Evolutionary conservation across 2,797 vertebrate species (phyloP).

Genomic region (Neolamprologus multifasciatus): DNA sequence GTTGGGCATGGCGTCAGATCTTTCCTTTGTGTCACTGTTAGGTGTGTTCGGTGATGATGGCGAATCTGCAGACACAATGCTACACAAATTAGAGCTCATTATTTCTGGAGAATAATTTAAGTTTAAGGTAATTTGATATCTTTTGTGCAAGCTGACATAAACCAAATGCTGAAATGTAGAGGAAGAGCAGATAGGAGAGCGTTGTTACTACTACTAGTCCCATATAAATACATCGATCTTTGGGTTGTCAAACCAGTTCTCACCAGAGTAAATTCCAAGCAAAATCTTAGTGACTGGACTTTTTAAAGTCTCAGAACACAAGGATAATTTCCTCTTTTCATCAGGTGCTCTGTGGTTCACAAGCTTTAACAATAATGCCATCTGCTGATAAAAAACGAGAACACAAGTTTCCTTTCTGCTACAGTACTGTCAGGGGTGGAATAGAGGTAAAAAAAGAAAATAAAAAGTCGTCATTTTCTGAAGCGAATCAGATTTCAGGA

Average conservation of each 20-base stretch:
- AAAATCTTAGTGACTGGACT: not conserved
- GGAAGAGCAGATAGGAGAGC: not conserved
- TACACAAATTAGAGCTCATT: not conserved
- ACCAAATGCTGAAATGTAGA: not conserved
- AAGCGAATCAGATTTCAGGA: slow-evolving; percentile 43
- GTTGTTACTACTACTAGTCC: not conserved
- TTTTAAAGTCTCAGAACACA: not conserved
- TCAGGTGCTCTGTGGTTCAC: not conserved
- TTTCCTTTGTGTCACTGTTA: slow-evolving; percentile 75
- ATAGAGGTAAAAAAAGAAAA: not conserved
- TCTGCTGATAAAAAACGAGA: slow-evolving; percentile 55
- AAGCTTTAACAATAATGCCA: slow-evolving; percentile 43
- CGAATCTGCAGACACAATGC: slow-evolving; percentile 63
- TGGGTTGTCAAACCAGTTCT: not conserved
- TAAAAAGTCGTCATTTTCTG: slow-evolving; percentile 22
- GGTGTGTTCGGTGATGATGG: slow-evolving; percentile 55
- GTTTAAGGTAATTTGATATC: not conserved
- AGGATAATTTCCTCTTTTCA: not conserved
- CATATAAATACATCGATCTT: not conserved
- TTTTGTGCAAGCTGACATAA: not conserved
- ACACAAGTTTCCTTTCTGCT: slow-evolving; percentile 11
- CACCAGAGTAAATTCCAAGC: not conserved
- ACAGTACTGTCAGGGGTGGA: not conserved
- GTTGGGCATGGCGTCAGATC: slow-evolving; percentile 89
- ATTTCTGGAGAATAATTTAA: not conserved